Evolutionary conservation across 92 coral and sea anemone species (phyloP).

Genomic region (Bergia sp.): DNA sequence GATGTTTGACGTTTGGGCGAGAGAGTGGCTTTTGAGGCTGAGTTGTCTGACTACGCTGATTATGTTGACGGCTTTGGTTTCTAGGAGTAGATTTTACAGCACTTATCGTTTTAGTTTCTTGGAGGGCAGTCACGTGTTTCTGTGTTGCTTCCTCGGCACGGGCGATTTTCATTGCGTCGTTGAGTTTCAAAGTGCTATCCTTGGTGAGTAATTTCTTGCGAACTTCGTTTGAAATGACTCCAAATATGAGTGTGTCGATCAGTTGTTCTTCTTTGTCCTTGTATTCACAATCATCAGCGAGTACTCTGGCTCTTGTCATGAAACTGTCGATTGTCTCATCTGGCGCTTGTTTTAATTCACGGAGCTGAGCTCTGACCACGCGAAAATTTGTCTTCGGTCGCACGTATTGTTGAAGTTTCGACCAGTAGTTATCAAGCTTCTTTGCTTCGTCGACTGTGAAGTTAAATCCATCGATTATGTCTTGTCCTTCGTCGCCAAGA

Average conservation of each 20-base stretch:
- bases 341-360: conserved; percentile 42
- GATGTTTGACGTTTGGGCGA: conserved; percentile 41
- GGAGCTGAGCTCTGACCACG: conserved; percentile 39
- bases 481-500: conserved; percentile 39
- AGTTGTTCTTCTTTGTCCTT: conserved; percentile 41
- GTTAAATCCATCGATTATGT: conserved; percentile 36
- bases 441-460: conserved; percentile 36
- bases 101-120: conserved; percentile 42
- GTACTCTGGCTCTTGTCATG: conserved; percentile 43
- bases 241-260: conserved; percentile 42
- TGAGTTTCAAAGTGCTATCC: conserved; percentile 40
- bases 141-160: conserved; percentile 44
- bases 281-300: conserved; percentile 42
- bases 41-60: conserved; percentile 41
- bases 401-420: conserved; percentile 37
- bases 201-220: conserved; percentile 42
- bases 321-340: conserved; percentile 42
- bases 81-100: conserved; percentile 43
- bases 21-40: conserved; percentile 43
- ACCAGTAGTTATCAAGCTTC: conserved; percentile 36
- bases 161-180: conserved; percentile 40
- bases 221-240: conserved; percentile 42
- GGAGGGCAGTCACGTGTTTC: conserved; percentile 44
- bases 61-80: conserved; percentile 41
- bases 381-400: conserved; percentile 38